phyloP scores from a whole-genome alignment of 2,797 vertebrate genomes.

The Ctenopoma kingsleyae region DNA sequence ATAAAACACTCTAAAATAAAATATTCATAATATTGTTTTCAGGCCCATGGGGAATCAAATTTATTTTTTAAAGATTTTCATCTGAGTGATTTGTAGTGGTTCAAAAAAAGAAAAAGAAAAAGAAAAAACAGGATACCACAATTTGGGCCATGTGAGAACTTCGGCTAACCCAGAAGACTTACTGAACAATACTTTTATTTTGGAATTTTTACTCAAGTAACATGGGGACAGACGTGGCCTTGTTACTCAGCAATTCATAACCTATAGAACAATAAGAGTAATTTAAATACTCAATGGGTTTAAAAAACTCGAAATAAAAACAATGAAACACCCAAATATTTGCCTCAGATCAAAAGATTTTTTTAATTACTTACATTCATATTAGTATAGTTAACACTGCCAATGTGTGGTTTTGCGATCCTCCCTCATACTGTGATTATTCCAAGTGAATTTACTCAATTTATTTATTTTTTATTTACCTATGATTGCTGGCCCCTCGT shows the following conservation, averaged over 20 bases:
- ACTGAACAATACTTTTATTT: background rate
- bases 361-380: conserved; percentile 80
- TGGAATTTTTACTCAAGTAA: background rate
- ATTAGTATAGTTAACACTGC: conserved; percentile 74
- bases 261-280: background rate
- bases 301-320: conserved; percentile 35
- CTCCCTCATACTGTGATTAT: conserved; percentile 47
- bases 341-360: conserved; percentile 62
- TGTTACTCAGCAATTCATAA: background rate
- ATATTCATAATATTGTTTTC: no score
- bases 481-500: conserved; percentile 52
- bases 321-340: background rate
- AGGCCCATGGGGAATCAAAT: no score
- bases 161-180: background rate
- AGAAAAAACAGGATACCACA: background rate
- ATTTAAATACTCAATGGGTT: no score
- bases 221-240: background rate
- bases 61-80: no score
- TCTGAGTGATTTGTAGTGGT: background rate
- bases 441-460: conserved; percentile 41
- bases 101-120: no score
- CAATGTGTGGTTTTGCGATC: conserved; percentile 44
- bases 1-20: no score
- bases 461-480: conserved; percentile 15
- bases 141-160: background rate